Conservation (phyloP, 2,797 vertebrate genomes). For the Acridotheres tristis region DNA sequence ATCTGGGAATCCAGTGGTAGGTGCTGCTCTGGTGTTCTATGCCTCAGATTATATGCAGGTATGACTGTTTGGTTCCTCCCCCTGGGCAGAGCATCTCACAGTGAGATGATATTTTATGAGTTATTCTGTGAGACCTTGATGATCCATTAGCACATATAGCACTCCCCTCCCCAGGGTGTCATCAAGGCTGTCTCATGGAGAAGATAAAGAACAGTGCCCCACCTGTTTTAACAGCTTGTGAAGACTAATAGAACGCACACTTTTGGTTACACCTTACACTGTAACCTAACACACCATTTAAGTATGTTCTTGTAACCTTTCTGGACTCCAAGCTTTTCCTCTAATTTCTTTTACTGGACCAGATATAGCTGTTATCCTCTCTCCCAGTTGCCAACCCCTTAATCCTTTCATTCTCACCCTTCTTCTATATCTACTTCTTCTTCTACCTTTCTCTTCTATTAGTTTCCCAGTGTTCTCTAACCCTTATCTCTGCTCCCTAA, state of each 20-base stretch:
- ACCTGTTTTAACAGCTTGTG: not conserved
- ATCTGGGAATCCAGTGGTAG: no score
- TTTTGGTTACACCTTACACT: not conserved
- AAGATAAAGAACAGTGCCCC: not conserved
- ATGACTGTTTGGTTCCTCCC: no score
- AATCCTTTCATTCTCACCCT: not conserved
- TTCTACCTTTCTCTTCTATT: not conserved
- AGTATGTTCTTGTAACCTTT: not conserved
- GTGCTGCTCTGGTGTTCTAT: no score
- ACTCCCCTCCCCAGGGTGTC: not conserved
- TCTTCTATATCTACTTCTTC: not conserved
- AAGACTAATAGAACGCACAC: not conserved
- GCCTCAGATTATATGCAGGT: not conserved
- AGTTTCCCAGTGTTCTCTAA: not conserved
- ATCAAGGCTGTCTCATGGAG: not conserved
- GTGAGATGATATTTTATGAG: no score
- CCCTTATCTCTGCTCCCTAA: not conserved
- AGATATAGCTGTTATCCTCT: not conserved
- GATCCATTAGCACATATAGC: not conserved
- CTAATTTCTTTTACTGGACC: not conserved
- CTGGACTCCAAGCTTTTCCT: not conserved
- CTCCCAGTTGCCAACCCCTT: not conserved
- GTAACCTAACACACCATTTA: not conserved
- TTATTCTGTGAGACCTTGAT: not conserved
- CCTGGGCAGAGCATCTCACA: no score